Base-by-base conservation (phyloP, 2,888 invertebrate genomes). In the Dryadula phaetusa region DNA sequence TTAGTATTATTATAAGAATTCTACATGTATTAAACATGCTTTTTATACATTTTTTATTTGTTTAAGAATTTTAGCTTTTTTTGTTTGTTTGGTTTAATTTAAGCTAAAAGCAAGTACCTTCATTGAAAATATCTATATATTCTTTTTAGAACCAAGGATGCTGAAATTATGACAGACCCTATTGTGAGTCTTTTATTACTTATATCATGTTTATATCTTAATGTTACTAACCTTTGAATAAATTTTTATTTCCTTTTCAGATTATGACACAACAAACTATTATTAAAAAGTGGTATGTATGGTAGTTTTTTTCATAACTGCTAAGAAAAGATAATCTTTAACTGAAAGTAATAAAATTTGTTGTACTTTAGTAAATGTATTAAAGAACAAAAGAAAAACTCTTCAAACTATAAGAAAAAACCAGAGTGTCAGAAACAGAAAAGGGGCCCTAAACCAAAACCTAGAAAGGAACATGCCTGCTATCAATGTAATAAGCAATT, bases 401-500 rank as follows among this genome's bases (percentile, higher is more conserved):
- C 79, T 56, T 80, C 86, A 42, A 90, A 93, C 61, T 94, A 94
- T 72, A 94, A 93, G 76, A 89, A 88, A 22, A 95, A 95, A 76
- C 84, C 93, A 0, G 94, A 94, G 16, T 88, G 93, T 40, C 93
- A 94, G 61, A 93, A 94, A 73, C 85, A 90, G 69, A 94, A 94
- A 74, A 84, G 94, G 5, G 94, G 94, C 0, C 94, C 94, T 0
- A 95, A 95, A 72, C 94, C 94, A 0, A 92, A 94, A 67, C 92
- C 94, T 0, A 94, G 94, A 76, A 85, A 90, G 69, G 85, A 90
- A 2, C 94, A 94, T 71, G 86, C 93, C 0, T 95, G 94, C 75
- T 94, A 90, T 72, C 90, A 94, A 62, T 95, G 94, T 75, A 85
- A 94, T 64, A 94, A 94, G 74, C 88, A 94, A 40, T 95, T 95